Evolutionary conservation across 2,797 vertebrate species (phyloP).

Genomic region (Adelosebastes latens): DNA sequence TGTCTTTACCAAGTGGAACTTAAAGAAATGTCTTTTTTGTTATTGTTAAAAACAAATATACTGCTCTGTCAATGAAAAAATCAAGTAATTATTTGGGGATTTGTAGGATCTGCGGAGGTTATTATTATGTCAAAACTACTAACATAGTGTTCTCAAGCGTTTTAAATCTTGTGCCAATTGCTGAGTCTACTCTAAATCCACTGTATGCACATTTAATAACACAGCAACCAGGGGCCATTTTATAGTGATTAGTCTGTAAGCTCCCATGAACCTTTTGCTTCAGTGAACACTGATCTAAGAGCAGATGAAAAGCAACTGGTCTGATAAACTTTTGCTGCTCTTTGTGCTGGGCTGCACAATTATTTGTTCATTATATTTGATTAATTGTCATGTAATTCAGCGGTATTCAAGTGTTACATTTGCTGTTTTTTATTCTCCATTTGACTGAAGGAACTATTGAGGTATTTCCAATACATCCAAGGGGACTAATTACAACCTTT

Average conservation of each 20-base stretch:
- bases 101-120: background rate
- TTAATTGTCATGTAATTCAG: background rate
- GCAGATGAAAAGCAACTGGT: background rate
- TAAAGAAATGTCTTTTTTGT: background rate
- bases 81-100: background rate
- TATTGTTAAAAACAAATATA: background rate
- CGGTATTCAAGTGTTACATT: background rate
- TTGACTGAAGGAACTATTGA: background rate
- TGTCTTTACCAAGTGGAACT: background rate
- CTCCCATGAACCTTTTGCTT: background rate
- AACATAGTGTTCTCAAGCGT: background rate
- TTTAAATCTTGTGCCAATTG: background rate
- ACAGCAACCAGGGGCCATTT: conserved; percentile 7
- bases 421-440: background rate
- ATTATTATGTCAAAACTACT: background rate
- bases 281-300: background rate
- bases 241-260: background rate
- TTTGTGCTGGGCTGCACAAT: background rate
- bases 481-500: background rate
- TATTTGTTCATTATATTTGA: background rate
- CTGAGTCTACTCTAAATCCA: conserved; percentile 8
- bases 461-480: background rate
- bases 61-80: background rate
- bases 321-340: background rate
- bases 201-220: conserved; percentile 20